Percentiles rank a stretch among this genome's conserved stretches.
Conservation (phyloP, 2,113 vertebrate genomes). For the Microtus richardsoni region DNA sequence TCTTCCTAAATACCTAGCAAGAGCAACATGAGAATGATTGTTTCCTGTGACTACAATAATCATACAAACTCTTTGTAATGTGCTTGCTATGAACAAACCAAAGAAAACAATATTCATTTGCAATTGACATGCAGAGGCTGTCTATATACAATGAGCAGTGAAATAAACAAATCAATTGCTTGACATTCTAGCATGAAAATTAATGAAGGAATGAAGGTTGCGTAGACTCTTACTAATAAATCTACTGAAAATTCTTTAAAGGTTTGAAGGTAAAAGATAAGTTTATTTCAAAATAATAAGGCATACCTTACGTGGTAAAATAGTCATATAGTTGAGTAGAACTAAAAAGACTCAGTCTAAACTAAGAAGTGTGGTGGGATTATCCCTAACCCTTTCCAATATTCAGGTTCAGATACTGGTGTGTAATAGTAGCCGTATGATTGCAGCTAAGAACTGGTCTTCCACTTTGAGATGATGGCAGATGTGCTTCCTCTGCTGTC, state of each 20-base stretch:
- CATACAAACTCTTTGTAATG: background rate
- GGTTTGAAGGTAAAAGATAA: background rate
- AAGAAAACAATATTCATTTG: constrained; percentile 46
- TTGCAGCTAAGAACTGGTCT: background rate
- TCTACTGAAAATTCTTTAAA: background rate
- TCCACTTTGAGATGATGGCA: background rate
- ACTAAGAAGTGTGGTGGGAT: background rate
- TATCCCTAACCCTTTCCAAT: background rate
- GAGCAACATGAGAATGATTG: background rate
- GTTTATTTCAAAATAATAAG: constrained; percentile 4
- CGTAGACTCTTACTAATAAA: background rate
- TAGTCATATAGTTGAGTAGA: background rate
- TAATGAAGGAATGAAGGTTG: background rate
- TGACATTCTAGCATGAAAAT: constrained; percentile 32
- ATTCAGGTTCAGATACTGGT: background rate
- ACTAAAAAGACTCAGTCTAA: background rate
- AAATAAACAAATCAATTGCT: background rate
- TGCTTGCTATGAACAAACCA: constrained; percentile 7
- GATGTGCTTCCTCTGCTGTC: background rate
- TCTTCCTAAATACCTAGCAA: background rate
- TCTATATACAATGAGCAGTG: background rate
- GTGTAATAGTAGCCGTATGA: background rate
- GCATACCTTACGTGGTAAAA: background rate
- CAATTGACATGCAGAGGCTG: background rate
- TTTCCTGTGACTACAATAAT: background rate